Percentiles rank a stretch among this genome's conserved stretches.
These are phyloP conservation scores for Prionailurus bengalensis DNA, from an alignment of 2,113 vertebrate genomes.

Conservation along the genomic window DNA sequence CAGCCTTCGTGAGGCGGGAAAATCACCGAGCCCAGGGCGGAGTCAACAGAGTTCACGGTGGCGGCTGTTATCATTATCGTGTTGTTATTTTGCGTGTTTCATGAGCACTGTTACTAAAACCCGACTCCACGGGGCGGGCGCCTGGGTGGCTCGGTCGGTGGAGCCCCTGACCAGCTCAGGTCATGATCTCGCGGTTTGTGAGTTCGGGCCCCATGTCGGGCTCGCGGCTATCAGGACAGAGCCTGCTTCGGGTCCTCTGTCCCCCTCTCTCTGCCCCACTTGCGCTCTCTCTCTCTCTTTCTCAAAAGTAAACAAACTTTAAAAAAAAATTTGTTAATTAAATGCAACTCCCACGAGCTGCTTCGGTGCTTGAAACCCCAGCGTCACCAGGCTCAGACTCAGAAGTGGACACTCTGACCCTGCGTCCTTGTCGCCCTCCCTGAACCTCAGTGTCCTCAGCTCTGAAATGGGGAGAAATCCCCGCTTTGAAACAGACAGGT, in stretches of 20 bases:
- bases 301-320: too few species aligned
- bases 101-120: neutral
- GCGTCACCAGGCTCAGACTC: neutral
- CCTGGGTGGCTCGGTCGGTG: too few species aligned
- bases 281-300: too few species aligned
- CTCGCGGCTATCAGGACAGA: too few species aligned
- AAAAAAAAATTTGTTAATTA: too few species aligned
- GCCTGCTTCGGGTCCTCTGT: too few species aligned
- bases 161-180: too few species aligned
- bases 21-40: too few species aligned
- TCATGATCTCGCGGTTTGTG: too few species aligned
- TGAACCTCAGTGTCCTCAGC: neutral
- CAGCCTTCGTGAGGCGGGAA: neutral
- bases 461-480: neutral
- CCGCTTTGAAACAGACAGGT: neutral
- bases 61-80: accelerated
- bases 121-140: neutral
- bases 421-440: neutral
- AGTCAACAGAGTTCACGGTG: neutral
- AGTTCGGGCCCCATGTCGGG: too few species aligned
- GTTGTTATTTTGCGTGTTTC: neutral
- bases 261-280: too few species aligned
- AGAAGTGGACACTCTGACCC: neutral
- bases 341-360: neutral
- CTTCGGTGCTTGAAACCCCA: neutral